Percentiles rank a stretch among this genome's conserved stretches.
These are phyloP conservation scores for Leuciscus idus DNA, from an alignment of 2,113 vertebrate genomes.

Conservation along the genomic window DNA sequence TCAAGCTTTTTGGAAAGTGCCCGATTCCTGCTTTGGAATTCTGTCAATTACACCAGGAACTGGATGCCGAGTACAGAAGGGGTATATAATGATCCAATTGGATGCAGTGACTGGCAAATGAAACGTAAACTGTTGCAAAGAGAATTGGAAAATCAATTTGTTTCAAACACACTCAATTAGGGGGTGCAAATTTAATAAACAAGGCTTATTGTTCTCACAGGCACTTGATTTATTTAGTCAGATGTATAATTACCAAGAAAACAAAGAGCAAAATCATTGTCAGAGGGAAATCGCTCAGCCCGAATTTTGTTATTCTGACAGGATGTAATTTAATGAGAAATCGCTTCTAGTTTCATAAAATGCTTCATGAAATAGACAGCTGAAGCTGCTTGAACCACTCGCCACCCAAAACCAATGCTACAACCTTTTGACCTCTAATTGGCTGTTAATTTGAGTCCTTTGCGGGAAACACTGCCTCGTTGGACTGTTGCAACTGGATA, in stretches of 20 bases:
- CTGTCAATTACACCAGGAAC: slow-evolving; percentile 21
- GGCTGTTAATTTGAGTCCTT: not conserved
- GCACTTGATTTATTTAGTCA: not conserved
- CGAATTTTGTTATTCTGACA: not conserved
- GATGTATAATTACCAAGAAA: slow-evolving; percentile 16
- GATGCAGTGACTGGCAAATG: not conserved
- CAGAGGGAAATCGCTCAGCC: not conserved
- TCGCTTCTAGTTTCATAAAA: not conserved
- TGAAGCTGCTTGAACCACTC: not conserved
- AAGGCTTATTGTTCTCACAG: slow-evolving; percentile 3
- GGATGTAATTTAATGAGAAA: not conserved
- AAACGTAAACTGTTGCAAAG: slow-evolving; percentile 18
- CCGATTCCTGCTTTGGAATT: slow-evolving; percentile 26
- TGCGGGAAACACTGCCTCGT: not conserved
- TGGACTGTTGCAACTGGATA: not conserved
- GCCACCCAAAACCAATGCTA: not conserved
- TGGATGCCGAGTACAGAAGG: slow-evolving; percentile 3
- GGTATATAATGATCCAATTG: not conserved
- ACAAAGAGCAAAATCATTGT: slow-evolving; percentile 8
- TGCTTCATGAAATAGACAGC: not conserved
- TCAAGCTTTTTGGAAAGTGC: slow-evolving; percentile 42
- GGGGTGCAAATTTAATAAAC: not conserved
- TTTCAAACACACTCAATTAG: slow-evolving; percentile 20
- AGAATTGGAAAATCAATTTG: slow-evolving; percentile 15
- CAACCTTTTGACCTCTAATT: not conserved